A percentile compares a stretch with the other conserved stretches of the same genome.
Conservation (phyloP, 2,113 vertebrate genomes). For the Megalops atlanticus region DNA sequence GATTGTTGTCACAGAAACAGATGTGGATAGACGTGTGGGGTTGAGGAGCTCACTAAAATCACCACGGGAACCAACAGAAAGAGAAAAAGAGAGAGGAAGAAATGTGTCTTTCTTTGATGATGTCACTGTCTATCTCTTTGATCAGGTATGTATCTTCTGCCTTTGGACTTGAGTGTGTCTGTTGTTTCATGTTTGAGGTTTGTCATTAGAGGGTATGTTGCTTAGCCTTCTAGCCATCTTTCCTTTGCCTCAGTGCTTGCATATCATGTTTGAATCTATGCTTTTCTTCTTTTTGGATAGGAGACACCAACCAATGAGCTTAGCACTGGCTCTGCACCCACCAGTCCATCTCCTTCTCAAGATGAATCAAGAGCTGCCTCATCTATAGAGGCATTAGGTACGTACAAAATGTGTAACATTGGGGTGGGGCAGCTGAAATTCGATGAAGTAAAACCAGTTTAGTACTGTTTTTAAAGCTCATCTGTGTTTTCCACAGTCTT, state of each 20-base stretch:
- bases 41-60: constrained; percentile 88
- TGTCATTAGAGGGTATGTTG: neutral
- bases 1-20: constrained; percentile 86
- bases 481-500: constrained; percentile 30
- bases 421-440: neutral
- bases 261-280: neutral
- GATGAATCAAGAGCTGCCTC: constrained; percentile 56
- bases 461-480: no score
- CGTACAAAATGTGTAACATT: constrained; percentile 48
- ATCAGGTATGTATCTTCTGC: constrained; percentile 73
- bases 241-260: neutral
- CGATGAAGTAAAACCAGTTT: neutral
- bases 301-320: constrained; percentile 89
- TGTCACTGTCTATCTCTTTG: constrained; percentile 89
- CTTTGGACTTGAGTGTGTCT: neutral
- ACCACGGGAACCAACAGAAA: constrained; percentile 80
- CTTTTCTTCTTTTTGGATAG: constrained; percentile 56
- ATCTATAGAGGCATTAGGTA: constrained; percentile 68
- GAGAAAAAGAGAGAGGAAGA: constrained; percentile 80
- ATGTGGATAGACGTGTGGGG: constrained; percentile 81
- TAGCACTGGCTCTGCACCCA: constrained; percentile 65
- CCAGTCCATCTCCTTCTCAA: constrained; percentile 56
- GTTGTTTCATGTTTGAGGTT: neutral
- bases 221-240: neutral
- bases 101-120: constrained; percentile 87